Evolutionary conservation across 2,797 vertebrate genomes (phyloP).

Genomic region (Pipistrellus pygmaeus): DNA sequence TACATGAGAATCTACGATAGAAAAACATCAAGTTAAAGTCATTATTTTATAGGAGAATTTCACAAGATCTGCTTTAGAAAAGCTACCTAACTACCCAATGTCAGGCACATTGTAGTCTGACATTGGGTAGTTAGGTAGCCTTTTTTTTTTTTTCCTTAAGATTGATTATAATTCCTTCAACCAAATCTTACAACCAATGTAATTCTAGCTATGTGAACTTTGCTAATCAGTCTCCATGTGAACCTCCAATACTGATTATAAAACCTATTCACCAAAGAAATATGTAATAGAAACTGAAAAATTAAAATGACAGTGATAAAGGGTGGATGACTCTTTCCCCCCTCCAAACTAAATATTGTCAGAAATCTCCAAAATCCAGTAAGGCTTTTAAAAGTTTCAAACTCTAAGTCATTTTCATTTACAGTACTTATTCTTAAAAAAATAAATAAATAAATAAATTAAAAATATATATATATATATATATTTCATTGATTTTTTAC

Average conservation of each 20-base stretch:
- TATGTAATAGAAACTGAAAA: constrained; percentile 14
- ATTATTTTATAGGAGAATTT: constrained; percentile 37
- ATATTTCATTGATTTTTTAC: no score
- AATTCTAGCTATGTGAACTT: constrained; percentile 15
- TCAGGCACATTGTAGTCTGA: neutral
- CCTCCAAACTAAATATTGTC: neutral
- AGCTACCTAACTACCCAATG: no score
- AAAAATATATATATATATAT: no score
- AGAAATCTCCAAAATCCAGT: constrained; percentile 18
- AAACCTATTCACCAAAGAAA: neutral
- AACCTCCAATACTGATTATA: constrained; percentile 1
- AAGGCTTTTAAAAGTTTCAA: constrained; percentile 26
- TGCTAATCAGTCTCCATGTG: neutral
- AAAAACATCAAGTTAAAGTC: constrained; percentile 68
- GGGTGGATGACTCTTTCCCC: neutral
- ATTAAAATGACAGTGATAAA: neutral
- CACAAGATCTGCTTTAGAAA: neutral
- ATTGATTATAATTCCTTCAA: constrained; percentile 43
- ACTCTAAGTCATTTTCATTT: constrained; percentile 41
- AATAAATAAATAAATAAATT: no score
- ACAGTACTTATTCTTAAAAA: neutral
- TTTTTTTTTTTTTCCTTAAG: neutral
- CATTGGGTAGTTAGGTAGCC: neutral
- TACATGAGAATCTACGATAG: constrained; percentile 78
- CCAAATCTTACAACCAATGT: constrained; percentile 31